Conservation (phyloP, 1,140 invertebrate species). For the Drosophila mojavensis region DNA sequence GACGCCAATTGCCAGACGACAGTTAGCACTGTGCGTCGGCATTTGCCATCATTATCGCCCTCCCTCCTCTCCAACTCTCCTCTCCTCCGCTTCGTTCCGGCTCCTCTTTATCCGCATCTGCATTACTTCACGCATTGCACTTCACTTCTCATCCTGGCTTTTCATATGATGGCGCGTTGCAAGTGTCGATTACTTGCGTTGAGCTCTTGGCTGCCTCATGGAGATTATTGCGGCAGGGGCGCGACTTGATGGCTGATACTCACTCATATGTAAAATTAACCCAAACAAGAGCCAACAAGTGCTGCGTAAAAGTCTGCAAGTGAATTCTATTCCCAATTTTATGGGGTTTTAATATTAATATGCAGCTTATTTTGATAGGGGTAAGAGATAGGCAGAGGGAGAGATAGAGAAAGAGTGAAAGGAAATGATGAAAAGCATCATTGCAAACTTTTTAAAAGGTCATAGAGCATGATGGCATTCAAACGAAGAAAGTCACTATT, state of each 20-base stretch:
- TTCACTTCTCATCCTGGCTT: constrained; percentile 21
- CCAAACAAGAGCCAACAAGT: constrained; percentile 32
- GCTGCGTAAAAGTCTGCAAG: constrained; percentile 30
- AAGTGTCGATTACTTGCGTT: constrained; percentile 55
- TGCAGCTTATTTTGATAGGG: background rate
- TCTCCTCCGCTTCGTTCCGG: no score
- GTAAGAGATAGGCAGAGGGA: background rate
- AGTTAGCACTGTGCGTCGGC: constrained; percentile 25
- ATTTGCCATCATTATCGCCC: constrained; percentile 17
- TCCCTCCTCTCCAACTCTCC: background rate
- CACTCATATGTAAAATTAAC: constrained; percentile 61
- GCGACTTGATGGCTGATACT: constrained; percentile 1
- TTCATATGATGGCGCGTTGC: constrained; percentile 33
- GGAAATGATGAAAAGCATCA: background rate
- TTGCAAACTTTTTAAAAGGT: background rate
- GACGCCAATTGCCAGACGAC: constrained; percentile 15
- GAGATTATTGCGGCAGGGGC: constrained; percentile 17
- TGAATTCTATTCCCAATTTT: constrained; percentile 37
- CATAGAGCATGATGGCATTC: no score
- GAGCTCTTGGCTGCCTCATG: constrained; percentile 44
- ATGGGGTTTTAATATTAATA: constrained; percentile 3
- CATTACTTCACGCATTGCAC: constrained; percentile 27
- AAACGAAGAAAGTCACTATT: no score
- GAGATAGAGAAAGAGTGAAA: background rate
- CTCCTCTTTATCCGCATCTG: background rate